Percentiles rank a stretch among this genome's conserved stretches.
These are phyloP conservation scores for Allacma fusca DNA, from an alignment of 2,888 invertebrate species.

Conservation along the genomic window DNA sequence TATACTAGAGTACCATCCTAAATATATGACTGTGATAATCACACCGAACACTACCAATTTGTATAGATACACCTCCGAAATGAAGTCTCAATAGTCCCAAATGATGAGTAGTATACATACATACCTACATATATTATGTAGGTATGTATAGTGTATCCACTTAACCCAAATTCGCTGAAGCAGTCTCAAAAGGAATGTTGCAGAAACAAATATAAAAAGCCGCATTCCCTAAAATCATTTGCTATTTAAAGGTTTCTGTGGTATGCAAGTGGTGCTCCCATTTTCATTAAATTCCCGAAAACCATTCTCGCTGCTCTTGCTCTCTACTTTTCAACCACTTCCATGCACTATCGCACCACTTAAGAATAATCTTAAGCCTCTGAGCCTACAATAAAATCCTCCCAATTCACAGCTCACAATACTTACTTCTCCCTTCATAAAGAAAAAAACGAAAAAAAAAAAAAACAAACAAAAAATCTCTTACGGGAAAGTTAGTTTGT, in stretches of 20 bases:
- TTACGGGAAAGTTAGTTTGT: slow-evolving; percentile 27
- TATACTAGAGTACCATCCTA: too few species aligned
- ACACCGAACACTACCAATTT: too few species aligned
- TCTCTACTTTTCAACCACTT: too few species aligned
- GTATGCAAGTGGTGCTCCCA: neutral
- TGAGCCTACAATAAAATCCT: slow-evolving; percentile 21
- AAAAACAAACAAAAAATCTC: too few species aligned
- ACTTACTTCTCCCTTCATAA: neutral
- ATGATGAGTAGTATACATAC: too few species aligned
- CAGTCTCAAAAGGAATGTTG: neutral
- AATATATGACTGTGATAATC: too few species aligned
- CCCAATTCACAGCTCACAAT: slow-evolving; percentile 16
- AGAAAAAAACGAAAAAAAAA: neutral
- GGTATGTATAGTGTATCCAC: too few species aligned
- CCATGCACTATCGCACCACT: slow-evolving; percentile 1
- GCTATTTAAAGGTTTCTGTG: neutral
- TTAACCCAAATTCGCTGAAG: too few species aligned
- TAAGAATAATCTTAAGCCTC: slow-evolving; percentile 9
- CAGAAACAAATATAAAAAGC: neutral
- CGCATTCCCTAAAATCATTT: neutral
- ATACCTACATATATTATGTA: too few species aligned
- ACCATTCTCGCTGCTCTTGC: too few species aligned
- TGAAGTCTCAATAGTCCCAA: too few species aligned
- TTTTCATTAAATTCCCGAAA: neutral
- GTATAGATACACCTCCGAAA: too few species aligned